Base-by-base conservation (phyloP, 2,113 vertebrate genomes). In the Tupaia chinensis region DNA sequence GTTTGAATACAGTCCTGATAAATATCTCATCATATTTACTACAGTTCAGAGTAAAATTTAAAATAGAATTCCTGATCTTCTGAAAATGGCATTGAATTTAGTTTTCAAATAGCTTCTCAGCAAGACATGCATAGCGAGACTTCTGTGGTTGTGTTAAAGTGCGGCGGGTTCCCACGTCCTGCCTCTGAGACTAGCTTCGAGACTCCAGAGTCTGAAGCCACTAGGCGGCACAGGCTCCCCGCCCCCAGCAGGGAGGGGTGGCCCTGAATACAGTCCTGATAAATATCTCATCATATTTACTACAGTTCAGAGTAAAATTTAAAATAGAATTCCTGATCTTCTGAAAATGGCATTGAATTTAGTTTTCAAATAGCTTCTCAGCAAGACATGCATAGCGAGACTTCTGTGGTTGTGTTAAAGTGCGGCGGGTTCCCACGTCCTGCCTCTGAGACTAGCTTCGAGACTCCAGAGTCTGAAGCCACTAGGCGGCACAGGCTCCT, bases 91-190 rank as follows among this genome's bases (percentile, higher is more conserved):
- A 14, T 0, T 19, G 66, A 65, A 13, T 58, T 79, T 61, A n/a
- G 29, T 76, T 77, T 34, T 66, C 74, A 73, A 34, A 3, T 68
- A 27, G 13, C 83, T 74, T 87, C 13, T 17, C 11, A 34, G 15
- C 22, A 54, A 54, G 56, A 63, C 73, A 34, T 16, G 10, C 7
- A 1, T 13, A 56, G n/a, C n/a, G 1, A 22, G 29, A 11, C 34
- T 11, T 53, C 16, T n/a, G n/a, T n/a, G 20, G 32, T 16, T 1
- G 0, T 27, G 25, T 20, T 27, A 6, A 12, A 7, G 3, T 13
- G 70, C 20, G n/a, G n/a, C n/a, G 54, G 9, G 1, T 60, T 15
- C 17, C 20, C 1, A 1, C 16, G 14, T 44, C 63, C 23, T 19
- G 1, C 2, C 13, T 20, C n/a, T 8, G 72, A 22, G 56, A 25